phyloP scores from a whole-genome alignment of 2,888 invertebrate species.

The Limulus polyphemus region DNA sequence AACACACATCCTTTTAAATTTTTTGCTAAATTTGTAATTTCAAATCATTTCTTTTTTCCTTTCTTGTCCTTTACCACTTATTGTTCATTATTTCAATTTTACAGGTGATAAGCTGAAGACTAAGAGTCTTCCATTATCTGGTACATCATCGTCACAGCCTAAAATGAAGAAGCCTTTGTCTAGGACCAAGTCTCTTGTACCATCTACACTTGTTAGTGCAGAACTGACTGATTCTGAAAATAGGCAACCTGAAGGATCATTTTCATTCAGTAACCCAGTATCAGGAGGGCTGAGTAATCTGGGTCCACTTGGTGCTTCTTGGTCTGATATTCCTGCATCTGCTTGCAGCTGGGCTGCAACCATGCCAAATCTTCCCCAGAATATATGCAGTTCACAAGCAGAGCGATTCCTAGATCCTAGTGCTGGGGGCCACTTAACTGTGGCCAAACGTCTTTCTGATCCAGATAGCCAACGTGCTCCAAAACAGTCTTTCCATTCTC shows the following conservation, averaged over 20 bases:
- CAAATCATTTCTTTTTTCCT: neutral
- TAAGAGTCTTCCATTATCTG: conserved; percentile 41
- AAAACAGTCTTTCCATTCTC: neutral
- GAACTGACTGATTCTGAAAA: conserved; percentile 8
- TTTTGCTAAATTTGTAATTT: conserved; percentile 1
- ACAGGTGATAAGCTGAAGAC: conserved; percentile 39
- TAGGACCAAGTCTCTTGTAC: conserved; percentile 53
- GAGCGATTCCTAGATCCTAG: conserved; percentile 21
- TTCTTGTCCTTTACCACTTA: too few relatives aligned
- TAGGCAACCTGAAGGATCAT: conserved; percentile 17
- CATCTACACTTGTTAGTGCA: conserved; percentile 20
- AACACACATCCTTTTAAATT: too few relatives aligned
- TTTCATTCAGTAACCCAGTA: conserved; percentile 7
- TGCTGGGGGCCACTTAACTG: conserved; percentile 36
- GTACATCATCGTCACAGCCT: conserved; percentile 10
- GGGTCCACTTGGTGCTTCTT: conserved; percentile 10
- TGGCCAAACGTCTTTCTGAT: conserved; percentile 39
- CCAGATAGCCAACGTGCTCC: conserved; percentile 22
- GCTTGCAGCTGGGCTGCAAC: conserved; percentile 21
- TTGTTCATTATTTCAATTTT: conserved; percentile 19
- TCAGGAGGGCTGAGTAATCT: conserved; percentile 10
- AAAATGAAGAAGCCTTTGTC: conserved; percentile 48
- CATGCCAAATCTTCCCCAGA: conserved; percentile 19
- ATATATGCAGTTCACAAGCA: conserved; percentile 18
- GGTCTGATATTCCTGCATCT: conserved; percentile 2